Evolutionary conservation across 2,888 invertebrate genomes (phyloP), one percentile per base, ranked within the genome.

Genomic region (Temnothorax rugatulus): DNA sequence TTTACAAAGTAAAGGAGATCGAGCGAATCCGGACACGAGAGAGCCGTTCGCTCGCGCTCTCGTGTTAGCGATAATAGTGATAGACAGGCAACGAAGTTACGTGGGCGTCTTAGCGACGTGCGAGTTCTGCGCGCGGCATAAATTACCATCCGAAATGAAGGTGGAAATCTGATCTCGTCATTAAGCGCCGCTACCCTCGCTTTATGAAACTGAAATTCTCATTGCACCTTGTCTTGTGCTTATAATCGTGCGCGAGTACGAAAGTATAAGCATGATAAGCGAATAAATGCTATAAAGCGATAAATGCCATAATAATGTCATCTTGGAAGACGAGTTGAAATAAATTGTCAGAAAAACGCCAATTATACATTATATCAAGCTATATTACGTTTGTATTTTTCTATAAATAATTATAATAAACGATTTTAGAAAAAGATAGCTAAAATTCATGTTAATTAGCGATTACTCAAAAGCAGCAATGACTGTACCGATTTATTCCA

Each of bases 121-220:
- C 82, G 85, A 85, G 88, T 82, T 54, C 82, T 59, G 84, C 84
- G 83, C 83, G 69, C 83, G 71, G 90, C 90, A 90, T 90, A 90
- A 90, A 90, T 90, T 90, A 90, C 85, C 90, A 90, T 90, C 83
- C 77, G 38, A 86, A 90, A 90, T 88, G 90, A 90, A 89, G 73
- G 84, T 85, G 84, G 87, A 88, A 90, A 90, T 90, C 90, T 87
- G 90, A 90, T 90, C 90, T 87, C 88, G 90, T 90, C 90, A 84
- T 90, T 90, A 90, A 89, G 84, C 69, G 77, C 57, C 73, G 73
- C 79, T 76, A 85, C 84, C 87, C 63, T 84, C 73, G 69, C 87
- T 83, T 68, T 88, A 84, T 86, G 84, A 85, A 82, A 83, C 88
- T 75, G 82, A 86, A 90, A 84, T 87, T 84, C 83, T 77, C 82